A percentile compares a stretch with the other conserved stretches of the same genome.
These are phyloP conservation scores for Globodera ellingtonae DNA, from an alignment of 1,140 invertebrate species.

Conservation along the genomic window DNA sequence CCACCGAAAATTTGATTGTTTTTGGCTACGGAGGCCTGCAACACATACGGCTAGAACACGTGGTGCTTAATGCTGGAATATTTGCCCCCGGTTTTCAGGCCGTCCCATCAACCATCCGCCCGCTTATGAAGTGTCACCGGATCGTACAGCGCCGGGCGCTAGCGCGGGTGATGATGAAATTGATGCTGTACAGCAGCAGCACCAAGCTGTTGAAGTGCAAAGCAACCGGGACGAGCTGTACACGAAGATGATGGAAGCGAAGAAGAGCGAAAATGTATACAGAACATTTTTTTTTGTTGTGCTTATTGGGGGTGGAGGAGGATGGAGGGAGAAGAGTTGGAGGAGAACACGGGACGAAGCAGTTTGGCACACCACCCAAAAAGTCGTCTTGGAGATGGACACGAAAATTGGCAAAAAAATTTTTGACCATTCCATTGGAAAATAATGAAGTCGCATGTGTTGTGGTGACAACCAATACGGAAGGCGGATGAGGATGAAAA, in stretches of 20 bases:
- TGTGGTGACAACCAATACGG: not conserved
- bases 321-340: too few relatives aligned
- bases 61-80: not conserved
- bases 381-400: not conserved
- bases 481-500: constrained; percentile 10
- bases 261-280: constrained; percentile 26
- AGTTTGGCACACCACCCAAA: not conserved
- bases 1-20: too few relatives aligned
- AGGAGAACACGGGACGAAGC: not conserved
- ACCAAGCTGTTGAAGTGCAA: not conserved
- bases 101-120: constrained; percentile 26
- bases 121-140: constrained; percentile 26
- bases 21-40: too few relatives aligned
- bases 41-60: too few relatives aligned
- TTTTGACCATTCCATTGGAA: constrained; percentile 8
- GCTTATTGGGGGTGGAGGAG: too few relatives aligned
- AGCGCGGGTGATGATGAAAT: not conserved
- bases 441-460: not conserved
- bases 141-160: constrained; percentile 5
- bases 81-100: not conserved
- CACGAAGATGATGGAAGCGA: constrained; percentile 26
- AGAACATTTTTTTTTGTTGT: too few relatives aligned
- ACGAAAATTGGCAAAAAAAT: not conserved
- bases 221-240: constrained; percentile 26
- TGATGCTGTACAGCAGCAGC: not conserved